Evolutionary conservation across 2,113 vertebrate genomes (phyloP), one percentile per base, ranked within the genome.

Genomic region (Muntiacus muntjak): DNA sequence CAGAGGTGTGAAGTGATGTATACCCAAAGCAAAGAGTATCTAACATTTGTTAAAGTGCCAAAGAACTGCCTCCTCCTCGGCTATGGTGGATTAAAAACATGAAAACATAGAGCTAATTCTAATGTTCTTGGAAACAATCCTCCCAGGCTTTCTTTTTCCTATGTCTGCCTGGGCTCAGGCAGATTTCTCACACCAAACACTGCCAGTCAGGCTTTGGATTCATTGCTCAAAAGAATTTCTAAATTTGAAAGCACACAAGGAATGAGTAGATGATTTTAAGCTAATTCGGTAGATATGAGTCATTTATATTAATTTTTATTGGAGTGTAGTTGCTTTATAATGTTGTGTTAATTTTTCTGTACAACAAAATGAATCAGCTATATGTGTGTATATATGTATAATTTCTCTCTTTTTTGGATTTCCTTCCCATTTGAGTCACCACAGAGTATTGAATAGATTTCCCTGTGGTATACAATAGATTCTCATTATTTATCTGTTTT

Each of bases 11-110:
- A 71, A 94, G 50, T 40, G 78, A 33, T 95, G 95, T 74, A 83
- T 83, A 83, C 82, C 86, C 93, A 97, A 95, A 97, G 85, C 36
- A 96, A 91, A 97, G 78, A 33, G 50, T 64, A 21, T 78, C 58
- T 52, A 86, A 90, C 60, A 81, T 76, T 79, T 97, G 82, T 55
- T 87, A 94, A 95, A 64, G 47, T 28, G 87, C 79, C 33, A 43
- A 87, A 97, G 83, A 93, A 40, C 87, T 79, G 40, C 55, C 55
- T 95, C 89, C 55, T 92, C 89, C 62, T 88, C 4, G 1, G 8
- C 60, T 45, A 54, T 43, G 76, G 76, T 84, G 33, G 40, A 91
- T 89, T 88, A 83, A 94, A 96, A 95, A 40, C 52, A 67, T 50
- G 52, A 96, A 97, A 92, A 91, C 58, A 83, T 7, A n/a, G 71